Conservation (phyloP, 1,140 invertebrate genomes). For the Heliconius hermathena region DNA sequence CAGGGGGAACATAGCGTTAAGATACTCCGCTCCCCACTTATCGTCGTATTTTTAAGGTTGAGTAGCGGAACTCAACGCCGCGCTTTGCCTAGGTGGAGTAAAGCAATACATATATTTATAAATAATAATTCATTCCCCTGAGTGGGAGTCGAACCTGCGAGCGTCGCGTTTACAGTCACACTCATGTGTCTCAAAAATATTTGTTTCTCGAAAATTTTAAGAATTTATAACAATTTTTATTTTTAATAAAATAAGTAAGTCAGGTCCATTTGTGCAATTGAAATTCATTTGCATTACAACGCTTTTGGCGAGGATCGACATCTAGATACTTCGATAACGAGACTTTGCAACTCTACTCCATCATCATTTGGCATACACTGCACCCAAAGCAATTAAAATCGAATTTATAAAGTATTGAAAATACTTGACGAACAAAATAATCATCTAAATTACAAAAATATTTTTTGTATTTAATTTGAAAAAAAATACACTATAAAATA, state of each 20-base stretch:
- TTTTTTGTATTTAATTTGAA: neutral
- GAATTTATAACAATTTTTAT: neutral
- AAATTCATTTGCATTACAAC: conserved; percentile 10
- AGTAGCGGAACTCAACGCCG: too few species aligned
- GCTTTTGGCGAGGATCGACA: conserved; percentile 16
- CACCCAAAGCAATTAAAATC: neutral
- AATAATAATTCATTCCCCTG: too few species aligned
- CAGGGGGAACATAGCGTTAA: too few species aligned
- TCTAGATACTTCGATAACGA: conserved; percentile 20
- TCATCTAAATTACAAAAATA: neutral
- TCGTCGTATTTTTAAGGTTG: too few species aligned
- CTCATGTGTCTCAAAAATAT: too few species aligned
- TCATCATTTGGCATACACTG: conserved; percentile 15
- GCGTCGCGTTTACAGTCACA: too few species aligned
- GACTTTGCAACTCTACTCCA: conserved; percentile 16
- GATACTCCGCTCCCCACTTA: too few species aligned
- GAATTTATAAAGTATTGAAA: neutral
- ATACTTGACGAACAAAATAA: neutral
- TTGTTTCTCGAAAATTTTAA: neutral
- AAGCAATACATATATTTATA: too few species aligned
- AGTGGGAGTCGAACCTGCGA: too few species aligned
- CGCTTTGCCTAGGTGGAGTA: too few species aligned
- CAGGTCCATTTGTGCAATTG: neutral
- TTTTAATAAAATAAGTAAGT: neutral
- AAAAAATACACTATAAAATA: too few species aligned